Conservation (phyloP, 2,797 vertebrate species). For the Diceros bicornis region DNA sequence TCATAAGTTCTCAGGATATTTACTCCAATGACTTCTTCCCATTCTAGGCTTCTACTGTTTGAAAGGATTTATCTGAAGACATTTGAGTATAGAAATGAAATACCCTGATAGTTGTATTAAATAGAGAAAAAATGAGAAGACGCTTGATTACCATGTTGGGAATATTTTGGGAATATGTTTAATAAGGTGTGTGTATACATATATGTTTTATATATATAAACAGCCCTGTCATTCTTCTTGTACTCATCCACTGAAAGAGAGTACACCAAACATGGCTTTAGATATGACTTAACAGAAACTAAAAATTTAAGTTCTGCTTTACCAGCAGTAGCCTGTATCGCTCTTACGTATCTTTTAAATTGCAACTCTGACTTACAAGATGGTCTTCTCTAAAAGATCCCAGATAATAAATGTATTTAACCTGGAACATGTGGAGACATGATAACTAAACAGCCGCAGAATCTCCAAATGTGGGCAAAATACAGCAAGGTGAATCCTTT, state of each 20-base stretch:
- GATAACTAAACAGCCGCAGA: neutral
- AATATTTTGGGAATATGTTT: neutral
- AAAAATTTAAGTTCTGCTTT: neutral
- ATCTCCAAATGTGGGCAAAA: neutral
- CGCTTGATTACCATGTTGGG: neutral
- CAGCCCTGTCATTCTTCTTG: neutral
- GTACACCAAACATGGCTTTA: neutral
- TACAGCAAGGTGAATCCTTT: neutral
- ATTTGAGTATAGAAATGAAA: neutral
- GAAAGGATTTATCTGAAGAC: slow-evolving; percentile 42
- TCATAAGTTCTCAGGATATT: slow-evolving; percentile 74
- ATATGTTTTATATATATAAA: neutral
- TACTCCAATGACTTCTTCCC: slow-evolving; percentile 79
- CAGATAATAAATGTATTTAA: neutral
- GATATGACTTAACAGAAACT: neutral
- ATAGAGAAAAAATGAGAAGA: neutral
- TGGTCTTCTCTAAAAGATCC: neutral
- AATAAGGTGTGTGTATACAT: neutral
- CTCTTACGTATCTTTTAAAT: neutral
- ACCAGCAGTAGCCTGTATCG: neutral
- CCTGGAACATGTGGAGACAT: neutral
- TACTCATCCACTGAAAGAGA: neutral
- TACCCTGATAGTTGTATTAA: neutral
- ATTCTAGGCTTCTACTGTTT: slow-evolving; percentile 57
- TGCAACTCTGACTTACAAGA: neutral